phyloP scores from a whole-genome alignment of 1,140 invertebrate genomes.

The Aradophagus sp. region DNA sequence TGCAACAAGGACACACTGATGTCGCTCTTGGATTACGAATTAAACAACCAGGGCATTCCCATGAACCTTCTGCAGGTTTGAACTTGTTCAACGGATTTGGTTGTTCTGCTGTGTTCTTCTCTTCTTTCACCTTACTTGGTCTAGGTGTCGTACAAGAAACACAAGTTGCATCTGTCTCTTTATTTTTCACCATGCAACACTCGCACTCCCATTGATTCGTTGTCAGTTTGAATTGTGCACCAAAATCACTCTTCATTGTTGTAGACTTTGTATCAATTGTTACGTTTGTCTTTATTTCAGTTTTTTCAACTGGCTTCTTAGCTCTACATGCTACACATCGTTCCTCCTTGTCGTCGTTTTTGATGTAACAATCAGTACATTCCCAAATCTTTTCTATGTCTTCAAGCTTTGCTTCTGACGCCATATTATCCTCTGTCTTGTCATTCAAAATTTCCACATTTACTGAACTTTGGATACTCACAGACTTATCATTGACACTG shows the following conservation, averaged over 20 bases:
- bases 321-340: conserved; percentile 19
- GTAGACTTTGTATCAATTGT: conserved; percentile 8
- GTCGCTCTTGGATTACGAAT: conserved; percentile 77
- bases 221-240: conserved; percentile 76
- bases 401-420: conserved; percentile 26
- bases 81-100: conserved; percentile 70
- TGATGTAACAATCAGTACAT: conserved; percentile 38
- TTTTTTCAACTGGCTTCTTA: conserved; percentile 21
- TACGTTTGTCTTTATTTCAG: conserved; percentile 13
- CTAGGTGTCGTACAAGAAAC: conserved; percentile 78
- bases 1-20: conserved; percentile 80
- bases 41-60: conserved; percentile 82
- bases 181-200: conserved; percentile 80
- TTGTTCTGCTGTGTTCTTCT: background rate
- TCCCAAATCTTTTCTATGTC: conserved; percentile 40
- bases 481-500: conserved; percentile 66
- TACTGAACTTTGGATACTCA: background rate
- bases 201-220: conserved; percentile 79
- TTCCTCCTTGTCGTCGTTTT: conserved; percentile 21
- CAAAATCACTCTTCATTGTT: conserved; percentile 63
- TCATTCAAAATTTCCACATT: background rate
- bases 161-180: conserved; percentile 77
- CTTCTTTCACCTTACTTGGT: conserved; percentile 62
- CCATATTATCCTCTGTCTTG: conserved; percentile 1
- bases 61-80: conserved; percentile 71